Conservation (phyloP, 2,113 vertebrate species). For the Sigmodon hispidus region DNA sequence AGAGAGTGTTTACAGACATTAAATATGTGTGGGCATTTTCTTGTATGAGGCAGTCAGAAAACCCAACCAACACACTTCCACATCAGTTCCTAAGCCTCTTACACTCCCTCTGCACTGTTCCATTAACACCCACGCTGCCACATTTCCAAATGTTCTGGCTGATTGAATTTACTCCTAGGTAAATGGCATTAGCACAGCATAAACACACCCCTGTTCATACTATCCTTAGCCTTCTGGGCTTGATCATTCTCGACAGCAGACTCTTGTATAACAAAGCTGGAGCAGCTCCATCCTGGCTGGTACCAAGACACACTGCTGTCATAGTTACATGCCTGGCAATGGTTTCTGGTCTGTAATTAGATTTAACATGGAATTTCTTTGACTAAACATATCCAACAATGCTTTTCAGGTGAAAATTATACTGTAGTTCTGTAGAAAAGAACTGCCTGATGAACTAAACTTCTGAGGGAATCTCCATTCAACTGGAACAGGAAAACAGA, state of each 20-base stretch:
- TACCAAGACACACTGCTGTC: neutral
- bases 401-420: conserved; percentile 46
- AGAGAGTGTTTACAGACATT: conserved; percentile 9
- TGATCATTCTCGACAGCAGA: neutral
- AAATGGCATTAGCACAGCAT: neutral
- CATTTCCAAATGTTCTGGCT: neutral
- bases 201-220: neutral
- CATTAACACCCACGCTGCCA: conserved; percentile 7
- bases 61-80: neutral
- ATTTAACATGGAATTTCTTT: conserved; percentile 31
- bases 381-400: conserved; percentile 31
- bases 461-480: conserved; percentile 23
- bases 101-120: neutral
- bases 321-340: neutral
- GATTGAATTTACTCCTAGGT: neutral
- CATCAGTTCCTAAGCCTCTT: neutral
- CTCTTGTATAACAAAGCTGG: neutral
- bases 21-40: neutral
- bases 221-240: neutral
- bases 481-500: neutral
- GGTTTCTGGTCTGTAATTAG: neutral
- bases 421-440: conserved; percentile 29
- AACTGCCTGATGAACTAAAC: neutral
- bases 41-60: conserved; percentile 33
- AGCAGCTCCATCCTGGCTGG: neutral